Conservation (phyloP, 2,888 invertebrate species). For the Folsomia candida region DNA sequence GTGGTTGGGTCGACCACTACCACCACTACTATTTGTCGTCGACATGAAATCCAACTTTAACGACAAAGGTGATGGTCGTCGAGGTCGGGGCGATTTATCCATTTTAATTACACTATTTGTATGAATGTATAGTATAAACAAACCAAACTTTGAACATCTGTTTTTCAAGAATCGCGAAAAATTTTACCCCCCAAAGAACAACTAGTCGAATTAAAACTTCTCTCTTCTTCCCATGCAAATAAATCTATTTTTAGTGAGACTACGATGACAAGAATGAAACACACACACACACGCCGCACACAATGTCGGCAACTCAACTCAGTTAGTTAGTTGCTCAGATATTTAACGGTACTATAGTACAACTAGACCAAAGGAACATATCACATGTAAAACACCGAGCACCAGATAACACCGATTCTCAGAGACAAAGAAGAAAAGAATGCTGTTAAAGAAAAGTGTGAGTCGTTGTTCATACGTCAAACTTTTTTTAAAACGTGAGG, state of each 20-base stretch:
- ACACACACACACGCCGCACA: background rate
- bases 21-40: no score
- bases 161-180: background rate
- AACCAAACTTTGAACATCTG: no score
- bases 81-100: background rate
- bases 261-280: background rate
- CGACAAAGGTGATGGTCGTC: background rate
- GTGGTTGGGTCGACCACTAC: background rate
- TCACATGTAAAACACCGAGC: no score
- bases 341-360: no score
- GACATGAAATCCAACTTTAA: background rate
- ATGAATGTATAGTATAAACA: no score
- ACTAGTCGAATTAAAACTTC: background rate
- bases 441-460: no score
- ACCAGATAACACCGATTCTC: no score
- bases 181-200: background rate
- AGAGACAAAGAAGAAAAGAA: no score
- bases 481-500: no score
- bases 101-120: no score
- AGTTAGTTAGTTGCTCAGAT: background rate
- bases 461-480: no score
- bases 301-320: background rate
- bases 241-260: background rate
- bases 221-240: background rate
- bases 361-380: no score